Evolutionary conservation across 2,888 invertebrate genomes (phyloP).

Genomic region (Tetragonisca angustula): DNA sequence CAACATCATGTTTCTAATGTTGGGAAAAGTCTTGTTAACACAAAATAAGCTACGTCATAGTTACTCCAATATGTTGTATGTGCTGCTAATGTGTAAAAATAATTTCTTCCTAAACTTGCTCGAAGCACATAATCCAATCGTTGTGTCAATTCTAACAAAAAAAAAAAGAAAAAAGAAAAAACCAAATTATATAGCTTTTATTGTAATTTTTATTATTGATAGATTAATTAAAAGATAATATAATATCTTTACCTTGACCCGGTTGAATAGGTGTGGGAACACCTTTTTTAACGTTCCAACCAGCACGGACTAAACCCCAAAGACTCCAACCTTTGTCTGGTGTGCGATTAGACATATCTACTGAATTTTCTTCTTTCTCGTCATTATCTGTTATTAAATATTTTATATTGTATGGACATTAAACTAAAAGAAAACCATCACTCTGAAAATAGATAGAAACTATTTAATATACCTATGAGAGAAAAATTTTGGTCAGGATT

Average conservation of each 20-base stretch:
- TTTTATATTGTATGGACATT: neutral
- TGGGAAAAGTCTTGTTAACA: slow-evolving; percentile 85
- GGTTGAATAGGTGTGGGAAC: slow-evolving; percentile 82
- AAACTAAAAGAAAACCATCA: neutral
- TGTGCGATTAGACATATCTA: slow-evolving; percentile 77
- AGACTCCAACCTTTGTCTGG: slow-evolving; percentile 84
- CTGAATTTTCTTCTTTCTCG: slow-evolving; percentile 79
- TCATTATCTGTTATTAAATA: slow-evolving; percentile 63
- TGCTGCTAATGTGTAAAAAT: slow-evolving; percentile 87
- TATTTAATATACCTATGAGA: slow-evolving; percentile 72
- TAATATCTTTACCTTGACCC: slow-evolving; percentile 80
- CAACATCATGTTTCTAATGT: slow-evolving; percentile 84
- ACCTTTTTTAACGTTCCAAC: slow-evolving; percentile 82
- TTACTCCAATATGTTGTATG: slow-evolving; percentile 89
- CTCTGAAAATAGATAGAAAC: neutral
- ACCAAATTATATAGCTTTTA: slow-evolving; percentile 16
- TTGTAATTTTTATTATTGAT: neutral
- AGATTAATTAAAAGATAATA: neutral
- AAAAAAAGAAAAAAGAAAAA: slow-evolving; percentile 20
- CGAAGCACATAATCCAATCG: slow-evolving; percentile 87
- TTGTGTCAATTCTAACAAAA: slow-evolving; percentile 85
- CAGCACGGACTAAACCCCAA: slow-evolving; percentile 84
- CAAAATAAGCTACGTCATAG: slow-evolving; percentile 87
- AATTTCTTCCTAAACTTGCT: slow-evolving; percentile 86
- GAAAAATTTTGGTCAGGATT: slow-evolving; percentile 76